phyloP scores from a whole-genome alignment of 1,140 invertebrate species.

The Pseudomyrmex flavicornis region DNA sequence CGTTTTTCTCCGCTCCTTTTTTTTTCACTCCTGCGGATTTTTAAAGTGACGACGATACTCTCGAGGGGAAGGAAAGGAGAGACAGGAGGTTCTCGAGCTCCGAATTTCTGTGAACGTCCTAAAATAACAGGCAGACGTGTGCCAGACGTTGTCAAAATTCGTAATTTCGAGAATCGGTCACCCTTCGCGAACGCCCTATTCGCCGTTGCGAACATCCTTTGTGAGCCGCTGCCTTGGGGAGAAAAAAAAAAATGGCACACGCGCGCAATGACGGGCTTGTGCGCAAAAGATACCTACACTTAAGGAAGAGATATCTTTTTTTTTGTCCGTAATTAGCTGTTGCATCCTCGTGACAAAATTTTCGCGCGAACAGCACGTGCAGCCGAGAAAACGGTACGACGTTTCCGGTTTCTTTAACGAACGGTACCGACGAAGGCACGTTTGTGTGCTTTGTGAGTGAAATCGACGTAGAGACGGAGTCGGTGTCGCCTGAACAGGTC shows the following conservation, averaged over 20 bases:
- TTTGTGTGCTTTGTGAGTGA: constrained; percentile 25
- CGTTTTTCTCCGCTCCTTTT: background rate
- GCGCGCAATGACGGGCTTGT: constrained; percentile 7
- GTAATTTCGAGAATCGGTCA: constrained; percentile 61
- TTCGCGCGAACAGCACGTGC: background rate
- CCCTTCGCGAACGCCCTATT: background rate
- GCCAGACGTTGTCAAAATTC: constrained; percentile 67
- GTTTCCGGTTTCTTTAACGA: background rate
- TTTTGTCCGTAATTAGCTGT: constrained; percentile 7
- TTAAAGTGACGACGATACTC: constrained; percentile 53
- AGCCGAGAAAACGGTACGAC: too few relatives aligned
- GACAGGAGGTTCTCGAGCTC: constrained; percentile 31
- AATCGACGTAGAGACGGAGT: constrained; percentile 1
- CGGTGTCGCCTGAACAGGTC: constrained; percentile 50
- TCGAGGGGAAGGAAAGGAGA: background rate
- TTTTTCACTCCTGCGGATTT: constrained; percentile 52
- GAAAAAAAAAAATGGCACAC: constrained; percentile 4
- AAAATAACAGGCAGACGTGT: constrained; percentile 69
- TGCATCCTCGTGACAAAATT: background rate
- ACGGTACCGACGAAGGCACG: background rate
- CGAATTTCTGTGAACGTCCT: constrained; percentile 64
- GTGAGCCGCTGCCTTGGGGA: background rate
- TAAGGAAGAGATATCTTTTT: background rate
- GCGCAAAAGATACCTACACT: background rate
- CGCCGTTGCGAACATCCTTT: background rate